Evolutionary conservation across 2,113 vertebrate genomes (phyloP), one percentile per base, ranked within the genome.

Genomic region (Tyrannus savana): DNA sequence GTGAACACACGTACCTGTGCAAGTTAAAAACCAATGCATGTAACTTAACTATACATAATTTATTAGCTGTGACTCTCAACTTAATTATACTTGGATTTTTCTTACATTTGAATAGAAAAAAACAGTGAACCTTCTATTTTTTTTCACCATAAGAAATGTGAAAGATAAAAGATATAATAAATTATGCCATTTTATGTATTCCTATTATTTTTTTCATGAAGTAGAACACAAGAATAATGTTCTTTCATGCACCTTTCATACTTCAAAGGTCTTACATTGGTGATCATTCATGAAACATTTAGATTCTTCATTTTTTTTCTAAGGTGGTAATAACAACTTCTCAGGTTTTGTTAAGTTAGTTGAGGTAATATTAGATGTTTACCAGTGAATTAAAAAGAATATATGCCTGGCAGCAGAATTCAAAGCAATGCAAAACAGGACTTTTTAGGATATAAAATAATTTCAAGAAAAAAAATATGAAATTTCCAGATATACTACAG

Each of bases 1-100:
- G 99, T 99, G 96, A 99, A 99, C 62, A 99, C 99, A 46, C 99
- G 98, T 28, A 99, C 99, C 99, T 99, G 76, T 21, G 46, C 18
- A 78, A 93, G 87, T 78, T 33, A 95, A 93, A 94, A 84, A 86
- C 0, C 19, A 85, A 77, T 16, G 7, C 8, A 63, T 46, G 3
- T 46, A 68, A 69, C 5, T 73, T 67, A 62, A 37, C 1, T 28
- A 9, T 9, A 28, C 22, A 46, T 9, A 4, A 73, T 53, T 52
- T 84, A 68, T 44, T 56, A 76, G 12, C 5, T 85, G 14, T 46
- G 8, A 89, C 2, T 28, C 15, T 73, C 14, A 62, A 69, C 27
- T n/a, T 44, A 89, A 27, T 8, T 3, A 31, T 15, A 56, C 2
- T 10, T 78, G 10, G 8, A 66, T 21, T 53, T 63, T 75, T 83